phyloP scores from a whole-genome alignment of 2,113 vertebrate species.

The Mirounga angustirostris region DNA sequence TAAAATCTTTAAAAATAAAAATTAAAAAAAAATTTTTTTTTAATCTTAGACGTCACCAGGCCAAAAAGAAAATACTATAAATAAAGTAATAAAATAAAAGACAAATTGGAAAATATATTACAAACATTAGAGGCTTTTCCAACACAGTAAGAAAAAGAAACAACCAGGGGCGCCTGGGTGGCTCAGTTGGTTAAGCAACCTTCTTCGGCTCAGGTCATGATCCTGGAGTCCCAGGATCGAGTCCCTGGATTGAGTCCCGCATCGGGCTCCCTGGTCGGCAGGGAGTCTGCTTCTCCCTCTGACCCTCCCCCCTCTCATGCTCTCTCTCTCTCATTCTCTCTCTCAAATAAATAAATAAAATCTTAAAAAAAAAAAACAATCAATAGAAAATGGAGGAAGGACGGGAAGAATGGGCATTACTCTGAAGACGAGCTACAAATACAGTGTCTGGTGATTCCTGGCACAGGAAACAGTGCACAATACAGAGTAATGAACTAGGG shows the following conservation, averaged over 20 bases:
- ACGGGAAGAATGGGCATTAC: too few relatives aligned
- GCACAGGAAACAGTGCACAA: not conserved
- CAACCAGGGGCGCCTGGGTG: not conserved
- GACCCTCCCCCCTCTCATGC: too few relatives aligned
- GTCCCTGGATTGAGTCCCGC: too few relatives aligned
- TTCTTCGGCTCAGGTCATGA: too few relatives aligned
- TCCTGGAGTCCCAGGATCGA: too few relatives aligned
- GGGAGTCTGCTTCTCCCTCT: too few relatives aligned
- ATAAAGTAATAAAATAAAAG: conserved; percentile 38
- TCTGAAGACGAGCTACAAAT: not conserved
- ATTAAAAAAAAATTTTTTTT: not conserved
- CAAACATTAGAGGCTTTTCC: not conserved
- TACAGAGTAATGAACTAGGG: not conserved
- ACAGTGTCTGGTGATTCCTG: not conserved
- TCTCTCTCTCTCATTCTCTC: too few relatives aligned
- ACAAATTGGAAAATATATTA: not conserved
- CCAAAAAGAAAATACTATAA: not conserved
- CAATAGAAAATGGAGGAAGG: not conserved
- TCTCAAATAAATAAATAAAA: too few relatives aligned
- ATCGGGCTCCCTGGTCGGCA: too few relatives aligned
- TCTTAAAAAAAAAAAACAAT: not conserved
- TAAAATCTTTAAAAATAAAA: too few relatives aligned
- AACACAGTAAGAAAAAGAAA: not conserved
- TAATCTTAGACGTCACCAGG: not conserved
- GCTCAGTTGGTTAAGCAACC: too few relatives aligned